Percentiles rank a stretch among this genome's conserved stretches.
phyloP scores from a whole-genome alignment of 2,113 vertebrate genomes.

The Balaeniceps rex region DNA sequence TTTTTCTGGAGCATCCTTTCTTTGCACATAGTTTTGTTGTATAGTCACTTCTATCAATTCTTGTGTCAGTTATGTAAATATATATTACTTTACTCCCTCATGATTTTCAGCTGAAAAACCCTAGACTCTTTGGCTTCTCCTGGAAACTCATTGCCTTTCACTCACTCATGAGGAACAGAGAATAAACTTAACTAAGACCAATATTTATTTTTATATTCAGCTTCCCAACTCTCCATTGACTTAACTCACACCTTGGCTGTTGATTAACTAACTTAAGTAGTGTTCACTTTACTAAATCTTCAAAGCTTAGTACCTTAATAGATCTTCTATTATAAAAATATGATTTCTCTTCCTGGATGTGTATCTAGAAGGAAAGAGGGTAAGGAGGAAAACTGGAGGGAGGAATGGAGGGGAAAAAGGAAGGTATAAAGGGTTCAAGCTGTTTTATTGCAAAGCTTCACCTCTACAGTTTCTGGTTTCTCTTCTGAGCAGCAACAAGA shows the following conservation, averaged over 20 bases:
- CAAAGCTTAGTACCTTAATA: neutral
- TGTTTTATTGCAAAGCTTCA: neutral
- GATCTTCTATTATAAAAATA: neutral
- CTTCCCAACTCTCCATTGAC: neutral
- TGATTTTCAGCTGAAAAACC: neutral
- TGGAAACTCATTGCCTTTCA: neutral
- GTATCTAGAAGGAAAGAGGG: neutral
- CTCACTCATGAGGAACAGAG: neutral
- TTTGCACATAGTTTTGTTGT: neutral
- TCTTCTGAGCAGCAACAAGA: neutral
- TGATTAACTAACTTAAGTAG: neutral
- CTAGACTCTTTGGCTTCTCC: neutral
- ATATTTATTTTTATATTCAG: neutral
- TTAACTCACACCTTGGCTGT: neutral
- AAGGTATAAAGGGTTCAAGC: neutral
- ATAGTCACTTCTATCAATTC: neutral
- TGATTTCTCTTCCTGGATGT: neutral
- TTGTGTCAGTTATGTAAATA: neutral
- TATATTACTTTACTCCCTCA: neutral
- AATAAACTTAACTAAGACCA: neutral
- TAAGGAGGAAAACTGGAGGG: neutral
- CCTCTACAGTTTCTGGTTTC: neutral
- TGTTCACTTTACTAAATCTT: neutral
- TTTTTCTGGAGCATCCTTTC: neutral
- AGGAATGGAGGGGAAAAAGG: neutral